A percentile compares a stretch with the other conserved stretches of the same genome.
phyloP scores from a whole-genome alignment of 2,113 vertebrate genomes.

The Mohoua ochrocephala region DNA sequence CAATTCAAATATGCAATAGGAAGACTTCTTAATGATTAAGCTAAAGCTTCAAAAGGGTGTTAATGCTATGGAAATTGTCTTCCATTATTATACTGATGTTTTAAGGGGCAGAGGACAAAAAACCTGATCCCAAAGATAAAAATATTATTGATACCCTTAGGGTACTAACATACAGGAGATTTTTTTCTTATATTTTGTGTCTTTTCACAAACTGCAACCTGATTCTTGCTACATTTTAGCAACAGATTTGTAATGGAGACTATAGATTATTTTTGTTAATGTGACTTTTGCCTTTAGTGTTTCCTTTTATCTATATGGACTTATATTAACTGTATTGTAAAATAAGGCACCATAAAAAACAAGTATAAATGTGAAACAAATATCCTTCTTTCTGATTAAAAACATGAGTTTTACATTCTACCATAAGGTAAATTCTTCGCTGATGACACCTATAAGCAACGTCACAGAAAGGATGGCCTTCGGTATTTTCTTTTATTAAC shows the following conservation, averaged over 20 bases:
- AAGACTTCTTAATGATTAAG: not conserved
- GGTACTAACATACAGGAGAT: not conserved
- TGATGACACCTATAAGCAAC: not conserved
- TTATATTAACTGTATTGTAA: not conserved
- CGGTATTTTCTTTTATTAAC: not conserved
- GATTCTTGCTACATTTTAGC: not conserved
- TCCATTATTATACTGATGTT: not conserved
- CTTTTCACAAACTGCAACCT: not conserved
- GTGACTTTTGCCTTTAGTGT: not conserved
- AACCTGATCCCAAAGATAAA: not conserved
- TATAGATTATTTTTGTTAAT: not conserved
- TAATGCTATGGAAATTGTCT: not conserved
- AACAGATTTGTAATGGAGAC: not conserved
- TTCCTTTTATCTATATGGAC: not conserved
- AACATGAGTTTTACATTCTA: not conserved
- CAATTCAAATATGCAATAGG: not conserved
- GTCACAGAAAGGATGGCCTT: not conserved
- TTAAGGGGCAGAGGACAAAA: not conserved
- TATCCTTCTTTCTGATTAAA: not conserved
- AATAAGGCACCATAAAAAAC: not conserved
- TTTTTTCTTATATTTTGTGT: not conserved
- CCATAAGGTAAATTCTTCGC: not conserved
- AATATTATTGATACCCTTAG: not conserved
- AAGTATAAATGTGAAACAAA: not conserved
- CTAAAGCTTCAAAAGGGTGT: not conserved